Evolutionary conservation across 2,113 vertebrate genomes (phyloP), one percentile per base, ranked within the genome.

Genomic region (Xerus inauris): DNA sequence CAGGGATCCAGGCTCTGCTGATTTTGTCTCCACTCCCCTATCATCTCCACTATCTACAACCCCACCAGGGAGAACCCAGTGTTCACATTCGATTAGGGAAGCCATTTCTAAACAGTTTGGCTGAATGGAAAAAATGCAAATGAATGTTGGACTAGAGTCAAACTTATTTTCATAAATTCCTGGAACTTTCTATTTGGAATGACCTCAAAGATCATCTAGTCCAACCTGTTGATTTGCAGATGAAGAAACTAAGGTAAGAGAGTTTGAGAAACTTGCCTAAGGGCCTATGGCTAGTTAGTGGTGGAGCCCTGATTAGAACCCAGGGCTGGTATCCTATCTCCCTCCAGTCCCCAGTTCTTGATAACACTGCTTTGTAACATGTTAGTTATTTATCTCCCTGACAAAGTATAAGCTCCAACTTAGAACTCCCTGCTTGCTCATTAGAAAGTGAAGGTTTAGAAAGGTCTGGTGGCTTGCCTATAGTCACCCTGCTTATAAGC

Each of bases 121-220:
- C 28, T 86, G 40, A 97, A 89, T 94, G 6, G 89, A 32, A 76
- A 87, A 64, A 6, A 90, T 42, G 40, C 75, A 81, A 87, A 90
- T 84, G 32, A 22, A 87, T 81, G 35, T 67, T 51, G 71, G 45
- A 62, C 32, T 85, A 64, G 32, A 94, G 32, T 94, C 47, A 77
- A 93, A 47, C 6, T 80, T 73, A 85, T 64, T 90, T 92, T 96
- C 40, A 40, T 76, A 87, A 94, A 81, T 94, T 92, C 75, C 71
- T 94, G 65, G 42, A 67, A 91, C 51, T 94, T 93, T 69, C 51
- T 94, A 80, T 38, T 89, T 87, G 84, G 30, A 91, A 64, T 4
- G 16, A 94, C 47, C 47, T 93, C 14, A 47, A 54, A 79, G 40
- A 92, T 82, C 17, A 80, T 90, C 64, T n/a, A 57, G 17, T 35